Conservation (phyloP, 2,888 invertebrate species). For the Ligdia adustata region DNA sequence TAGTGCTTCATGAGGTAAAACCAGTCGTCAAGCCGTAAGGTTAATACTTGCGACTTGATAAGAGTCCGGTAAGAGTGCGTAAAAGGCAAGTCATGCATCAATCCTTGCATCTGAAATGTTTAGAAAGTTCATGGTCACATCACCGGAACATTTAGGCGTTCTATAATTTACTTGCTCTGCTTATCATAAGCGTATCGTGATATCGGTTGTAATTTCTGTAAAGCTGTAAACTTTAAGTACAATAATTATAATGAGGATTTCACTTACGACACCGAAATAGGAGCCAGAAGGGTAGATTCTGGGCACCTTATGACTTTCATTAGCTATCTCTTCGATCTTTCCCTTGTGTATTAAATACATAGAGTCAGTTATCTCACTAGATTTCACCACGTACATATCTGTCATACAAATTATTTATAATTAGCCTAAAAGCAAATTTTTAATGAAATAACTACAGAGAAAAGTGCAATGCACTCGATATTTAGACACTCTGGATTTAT, state of each 20-base stretch:
- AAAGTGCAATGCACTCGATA: no score
- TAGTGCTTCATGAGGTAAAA: conserved; percentile 61
- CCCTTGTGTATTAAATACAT: conserved; percentile 72
- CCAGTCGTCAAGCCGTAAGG: conserved; percentile 61
- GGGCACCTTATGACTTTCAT: conserved; percentile 29
- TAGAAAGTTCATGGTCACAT: no score
- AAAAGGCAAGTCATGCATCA: conserved; percentile 53
- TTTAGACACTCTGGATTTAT: no score
- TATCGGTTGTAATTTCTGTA: no score
- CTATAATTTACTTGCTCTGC: no score
- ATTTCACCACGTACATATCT: conserved; percentile 70
- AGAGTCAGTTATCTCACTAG: conserved; percentile 63
- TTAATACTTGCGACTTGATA: conserved; percentile 60
- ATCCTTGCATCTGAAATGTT: conserved; percentile 66
- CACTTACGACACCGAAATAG: conserved; percentile 61
- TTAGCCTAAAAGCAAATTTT: no score
- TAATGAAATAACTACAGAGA: no score
- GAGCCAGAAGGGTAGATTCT: conserved; percentile 50
- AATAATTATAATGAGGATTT: conserved; percentile 11
- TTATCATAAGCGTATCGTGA: no score
- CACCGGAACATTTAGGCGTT: no score
- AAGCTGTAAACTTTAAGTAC: no score
- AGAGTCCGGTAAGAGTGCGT: conserved; percentile 57
- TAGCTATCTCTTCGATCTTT: conserved; percentile 49
- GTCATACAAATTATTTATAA: no score